These are phyloP conservation scores for Picus viridis DNA, from an alignment of 2,797 vertebrate genomes.

Conservation along the genomic window DNA sequence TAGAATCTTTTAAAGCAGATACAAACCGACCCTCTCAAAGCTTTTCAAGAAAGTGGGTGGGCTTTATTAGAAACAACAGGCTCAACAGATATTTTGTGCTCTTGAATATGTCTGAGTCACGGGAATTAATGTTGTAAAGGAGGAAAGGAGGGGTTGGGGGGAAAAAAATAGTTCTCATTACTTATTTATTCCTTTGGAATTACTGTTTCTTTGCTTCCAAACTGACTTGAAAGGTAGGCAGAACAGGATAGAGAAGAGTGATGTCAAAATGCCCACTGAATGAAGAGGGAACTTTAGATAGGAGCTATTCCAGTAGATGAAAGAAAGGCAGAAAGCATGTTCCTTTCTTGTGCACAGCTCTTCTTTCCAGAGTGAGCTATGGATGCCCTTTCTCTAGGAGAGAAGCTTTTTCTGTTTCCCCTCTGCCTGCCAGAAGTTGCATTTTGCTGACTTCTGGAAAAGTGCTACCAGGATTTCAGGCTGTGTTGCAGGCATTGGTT, in stretches of 20 bases:
- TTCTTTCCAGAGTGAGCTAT: neutral
- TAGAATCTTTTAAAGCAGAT: neutral
- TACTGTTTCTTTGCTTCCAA: constrained; percentile 35
- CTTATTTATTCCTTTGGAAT: constrained; percentile 51
- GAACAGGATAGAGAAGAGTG: neutral
- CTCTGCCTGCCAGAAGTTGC: neutral
- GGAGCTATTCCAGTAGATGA: constrained; percentile 9
- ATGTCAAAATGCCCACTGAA: neutral
- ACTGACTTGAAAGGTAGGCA: constrained; percentile 17
- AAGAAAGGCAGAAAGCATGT: neutral
- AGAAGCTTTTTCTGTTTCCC: neutral
- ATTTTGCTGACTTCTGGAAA: constrained; percentile 32
- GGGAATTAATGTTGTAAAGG: constrained; percentile 13
- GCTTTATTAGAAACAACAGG: neutral
- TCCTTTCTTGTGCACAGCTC: constrained; percentile 6
- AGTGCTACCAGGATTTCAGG: neutral
- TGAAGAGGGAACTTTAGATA: constrained; percentile 45
- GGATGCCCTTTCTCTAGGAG: neutral
- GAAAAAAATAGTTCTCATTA: constrained; percentile 46
- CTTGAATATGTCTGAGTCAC: neutral
- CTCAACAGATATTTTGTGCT: neutral
- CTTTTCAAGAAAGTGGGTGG: neutral
- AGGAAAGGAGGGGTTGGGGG: neutral
- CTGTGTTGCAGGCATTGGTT: neutral
- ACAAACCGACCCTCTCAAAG: neutral